Conservation (phyloP, 2,113 vertebrate species). For the Prionailurus bengalensis region DNA sequence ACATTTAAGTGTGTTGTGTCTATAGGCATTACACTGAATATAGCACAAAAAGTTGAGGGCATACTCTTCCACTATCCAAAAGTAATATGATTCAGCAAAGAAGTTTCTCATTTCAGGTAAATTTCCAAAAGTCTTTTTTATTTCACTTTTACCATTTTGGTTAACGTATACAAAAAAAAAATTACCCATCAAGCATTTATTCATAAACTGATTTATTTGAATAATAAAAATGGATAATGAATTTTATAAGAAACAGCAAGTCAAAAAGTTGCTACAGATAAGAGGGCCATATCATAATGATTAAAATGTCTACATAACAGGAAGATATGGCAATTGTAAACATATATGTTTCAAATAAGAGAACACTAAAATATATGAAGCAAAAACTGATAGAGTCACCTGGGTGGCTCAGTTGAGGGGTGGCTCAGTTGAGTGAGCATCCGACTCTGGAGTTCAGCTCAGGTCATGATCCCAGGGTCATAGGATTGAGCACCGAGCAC, state of each 20-base stretch:
- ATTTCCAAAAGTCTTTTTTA: not conserved
- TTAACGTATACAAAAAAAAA: not conserved
- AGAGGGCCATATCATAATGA: not conserved
- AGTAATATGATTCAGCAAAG: not conserved
- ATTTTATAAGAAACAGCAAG: not conserved
- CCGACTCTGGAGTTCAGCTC: too few species aligned
- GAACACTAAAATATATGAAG: not conserved
- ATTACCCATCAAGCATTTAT: not conserved
- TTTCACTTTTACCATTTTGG: not conserved
- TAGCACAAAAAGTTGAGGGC: not conserved
- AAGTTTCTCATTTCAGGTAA: not conserved
- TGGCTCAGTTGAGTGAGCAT: too few species aligned
- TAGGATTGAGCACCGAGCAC: too few species aligned
- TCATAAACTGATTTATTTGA: not conserved
- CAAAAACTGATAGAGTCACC: not conserved
- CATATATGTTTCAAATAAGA: not conserved
- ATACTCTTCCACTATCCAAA: not conserved
- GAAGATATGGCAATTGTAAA: not conserved
- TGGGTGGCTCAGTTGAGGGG: too few species aligned
- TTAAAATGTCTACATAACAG: not conserved
- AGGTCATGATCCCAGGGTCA: too few species aligned
- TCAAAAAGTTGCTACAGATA: not conserved
- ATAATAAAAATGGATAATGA: not conserved
- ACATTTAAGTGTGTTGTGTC: not conserved
- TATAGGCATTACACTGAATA: not conserved